phyloP scores from a whole-genome alignment of 64 coral and sea anemone genomes.

The Exaiptasia diaphana region DNA sequence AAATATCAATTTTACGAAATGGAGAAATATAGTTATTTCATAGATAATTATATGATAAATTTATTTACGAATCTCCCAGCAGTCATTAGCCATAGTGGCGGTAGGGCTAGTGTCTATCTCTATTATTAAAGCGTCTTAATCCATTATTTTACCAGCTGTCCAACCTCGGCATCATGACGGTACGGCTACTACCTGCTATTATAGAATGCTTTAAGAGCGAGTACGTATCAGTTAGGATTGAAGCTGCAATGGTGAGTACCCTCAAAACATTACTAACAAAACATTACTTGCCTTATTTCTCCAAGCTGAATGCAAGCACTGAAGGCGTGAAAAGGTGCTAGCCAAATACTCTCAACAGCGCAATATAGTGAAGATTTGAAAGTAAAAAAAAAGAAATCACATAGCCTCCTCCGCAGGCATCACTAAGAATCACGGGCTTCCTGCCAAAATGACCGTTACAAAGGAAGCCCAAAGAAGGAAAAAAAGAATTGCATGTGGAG shows the following conservation, averaged over 20 bases:
- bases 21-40: too few relatives aligned
- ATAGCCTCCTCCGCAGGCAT: too few relatives aligned
- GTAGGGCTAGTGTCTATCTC: not conserved
- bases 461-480: too few relatives aligned
- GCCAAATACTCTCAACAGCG: not conserved
- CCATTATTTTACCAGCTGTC: constrained; percentile 62
- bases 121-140: not conserved
- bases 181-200: constrained; percentile 80
- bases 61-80: too few relatives aligned
- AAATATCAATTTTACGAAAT: too few relatives aligned
- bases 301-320: not conserved
- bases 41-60: too few relatives aligned
- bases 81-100: not conserved
- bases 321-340: too few relatives aligned
- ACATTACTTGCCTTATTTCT: not conserved
- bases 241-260: constrained; percentile 73
- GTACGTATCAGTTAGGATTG: constrained; percentile 88
- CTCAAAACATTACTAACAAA: not conserved
- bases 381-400: not conserved
- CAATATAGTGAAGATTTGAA: too few relatives aligned
- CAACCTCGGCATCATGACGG: constrained; percentile 93
- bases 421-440: too few relatives aligned
- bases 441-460: too few relatives aligned
- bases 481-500: too few relatives aligned
- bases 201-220: constrained; percentile 75